These are phyloP conservation scores for Volucella inanis DNA, from an alignment of 2,888 invertebrate species.

Conservation along the genomic window DNA sequence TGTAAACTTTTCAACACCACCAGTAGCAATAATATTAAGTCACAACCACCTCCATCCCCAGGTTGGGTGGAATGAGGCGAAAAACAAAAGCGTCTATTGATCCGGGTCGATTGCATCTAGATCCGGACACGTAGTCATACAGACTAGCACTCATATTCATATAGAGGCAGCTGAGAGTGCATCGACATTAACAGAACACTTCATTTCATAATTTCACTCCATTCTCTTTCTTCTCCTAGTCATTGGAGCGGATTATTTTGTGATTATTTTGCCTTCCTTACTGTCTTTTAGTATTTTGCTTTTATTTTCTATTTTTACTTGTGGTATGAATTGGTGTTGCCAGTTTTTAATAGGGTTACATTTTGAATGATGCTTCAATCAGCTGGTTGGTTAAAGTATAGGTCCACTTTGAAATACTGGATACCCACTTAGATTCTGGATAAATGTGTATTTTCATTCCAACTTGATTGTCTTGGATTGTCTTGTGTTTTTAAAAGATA, in stretches of 20 bases:
- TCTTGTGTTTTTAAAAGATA: too few species aligned
- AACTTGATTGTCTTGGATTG: too few species aligned
- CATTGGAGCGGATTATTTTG: conserved; percentile 41
- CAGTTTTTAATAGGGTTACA: too few species aligned
- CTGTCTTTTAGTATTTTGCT: conserved; percentile 17
- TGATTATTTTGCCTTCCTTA: background rate
- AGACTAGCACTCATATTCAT: background rate
- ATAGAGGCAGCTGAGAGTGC: conserved; percentile 30
- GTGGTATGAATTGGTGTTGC: background rate
- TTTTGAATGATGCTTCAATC: too few species aligned
- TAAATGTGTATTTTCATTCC: too few species aligned
- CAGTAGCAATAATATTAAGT: background rate
- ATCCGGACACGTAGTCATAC: conserved; percentile 7
- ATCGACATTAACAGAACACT: conserved; percentile 71
- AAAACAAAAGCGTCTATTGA: conserved; percentile 63
- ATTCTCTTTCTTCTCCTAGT: background rate
- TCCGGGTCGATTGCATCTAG: conserved; percentile 45
- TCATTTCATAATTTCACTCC: conserved; percentile 63
- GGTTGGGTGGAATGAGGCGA: background rate
- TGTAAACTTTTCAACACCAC: conserved; percentile 44
- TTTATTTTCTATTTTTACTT: conserved; percentile 16
- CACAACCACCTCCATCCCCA: too few species aligned
- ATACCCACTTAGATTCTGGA: too few species aligned
- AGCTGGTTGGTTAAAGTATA: too few species aligned
- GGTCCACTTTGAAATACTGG: too few species aligned